A percentile compares a stretch with the other conserved stretches of the same genome.
Conservation (phyloP, 2,113 vertebrate genomes). For the Falco punctatus region DNA sequence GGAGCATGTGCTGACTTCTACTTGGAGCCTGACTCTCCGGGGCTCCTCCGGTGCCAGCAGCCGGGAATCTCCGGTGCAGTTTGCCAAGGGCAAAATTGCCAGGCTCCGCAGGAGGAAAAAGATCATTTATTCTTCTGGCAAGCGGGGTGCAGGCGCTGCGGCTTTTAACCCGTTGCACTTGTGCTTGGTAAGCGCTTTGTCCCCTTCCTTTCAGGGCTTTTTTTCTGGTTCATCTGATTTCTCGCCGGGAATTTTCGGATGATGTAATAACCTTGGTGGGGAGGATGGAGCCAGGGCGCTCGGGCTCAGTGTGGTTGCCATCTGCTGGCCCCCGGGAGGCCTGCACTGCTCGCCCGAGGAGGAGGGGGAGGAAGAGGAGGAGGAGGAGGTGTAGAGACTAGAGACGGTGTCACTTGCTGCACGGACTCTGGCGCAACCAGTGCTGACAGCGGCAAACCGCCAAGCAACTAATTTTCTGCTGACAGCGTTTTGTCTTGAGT, state of each 20-base stretch:
- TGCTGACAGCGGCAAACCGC: neutral
- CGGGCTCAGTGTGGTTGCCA: slow-evolving; percentile 58
- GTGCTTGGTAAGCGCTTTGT: neutral
- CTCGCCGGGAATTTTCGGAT: slow-evolving; percentile 43
- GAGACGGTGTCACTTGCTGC: neutral
- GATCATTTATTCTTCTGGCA: neutral
- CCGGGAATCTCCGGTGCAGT: neutral
- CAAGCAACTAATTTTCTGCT: neutral
- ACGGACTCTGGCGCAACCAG: neutral
- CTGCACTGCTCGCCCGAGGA: neutral
- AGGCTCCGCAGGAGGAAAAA: neutral
- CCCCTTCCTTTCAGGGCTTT: neutral
- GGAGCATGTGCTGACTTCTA: slow-evolving; percentile 21
- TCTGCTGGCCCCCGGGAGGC: slow-evolving; percentile 63
- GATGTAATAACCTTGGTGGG: slow-evolving; percentile 68
- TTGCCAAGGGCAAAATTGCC: slow-evolving; percentile 1
- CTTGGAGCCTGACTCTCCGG: neutral
- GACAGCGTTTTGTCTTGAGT: rapidly evolving
- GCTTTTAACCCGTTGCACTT: neutral
- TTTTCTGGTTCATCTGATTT: neutral
- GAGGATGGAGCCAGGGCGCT: neutral
- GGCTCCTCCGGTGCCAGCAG: neutral
- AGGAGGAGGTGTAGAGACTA: too few relatives aligned
- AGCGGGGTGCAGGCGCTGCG: rapidly evolving
- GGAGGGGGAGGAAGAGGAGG: neutral